Percentiles rank a stretch among this genome's conserved stretches.
Evolutionary conservation across 2,113 vertebrate species (phyloP).

Genomic region (Noctilio leporinus): DNA sequence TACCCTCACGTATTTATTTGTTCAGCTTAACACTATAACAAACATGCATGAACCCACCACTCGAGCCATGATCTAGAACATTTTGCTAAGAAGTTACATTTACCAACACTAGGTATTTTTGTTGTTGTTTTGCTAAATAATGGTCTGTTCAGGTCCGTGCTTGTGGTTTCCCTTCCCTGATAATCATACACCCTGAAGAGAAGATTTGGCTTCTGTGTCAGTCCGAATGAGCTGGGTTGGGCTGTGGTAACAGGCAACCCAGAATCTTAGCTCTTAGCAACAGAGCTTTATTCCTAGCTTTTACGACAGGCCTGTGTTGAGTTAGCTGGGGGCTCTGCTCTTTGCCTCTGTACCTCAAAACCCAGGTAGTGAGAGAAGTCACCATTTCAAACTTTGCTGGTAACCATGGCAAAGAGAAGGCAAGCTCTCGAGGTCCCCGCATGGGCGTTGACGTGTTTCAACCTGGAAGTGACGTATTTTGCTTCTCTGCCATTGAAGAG

Average conservation of each 20-base stretch:
- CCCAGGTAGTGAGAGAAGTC: neutral
- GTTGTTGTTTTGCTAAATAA: neutral
- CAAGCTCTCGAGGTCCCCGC: neutral
- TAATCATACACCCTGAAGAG: constrained; percentile 8
- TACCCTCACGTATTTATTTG: neutral
- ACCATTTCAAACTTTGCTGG: neutral
- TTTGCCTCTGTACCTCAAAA: neutral
- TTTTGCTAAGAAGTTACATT: neutral
- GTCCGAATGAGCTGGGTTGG: neutral
- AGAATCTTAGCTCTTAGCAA: neutral
- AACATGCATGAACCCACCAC: neutral
- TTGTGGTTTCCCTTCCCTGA: constrained; percentile 1
- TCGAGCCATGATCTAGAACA: neutral
- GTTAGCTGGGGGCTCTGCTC: neutral
- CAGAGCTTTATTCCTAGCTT: neutral
- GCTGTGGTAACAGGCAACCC: neutral
- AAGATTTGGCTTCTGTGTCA: neutral
- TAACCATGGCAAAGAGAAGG: neutral
- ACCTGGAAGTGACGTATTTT: neutral
- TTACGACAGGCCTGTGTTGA: neutral
- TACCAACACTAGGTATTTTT: neutral
- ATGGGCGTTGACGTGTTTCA: neutral
- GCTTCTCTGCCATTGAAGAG: neutral
- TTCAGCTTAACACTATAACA: neutral
- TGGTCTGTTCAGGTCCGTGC: neutral